Evolutionary conservation across 2,888 invertebrate species (phyloP), one percentile per base, ranked within the genome.

Genomic region (Seira musarum): DNA sequence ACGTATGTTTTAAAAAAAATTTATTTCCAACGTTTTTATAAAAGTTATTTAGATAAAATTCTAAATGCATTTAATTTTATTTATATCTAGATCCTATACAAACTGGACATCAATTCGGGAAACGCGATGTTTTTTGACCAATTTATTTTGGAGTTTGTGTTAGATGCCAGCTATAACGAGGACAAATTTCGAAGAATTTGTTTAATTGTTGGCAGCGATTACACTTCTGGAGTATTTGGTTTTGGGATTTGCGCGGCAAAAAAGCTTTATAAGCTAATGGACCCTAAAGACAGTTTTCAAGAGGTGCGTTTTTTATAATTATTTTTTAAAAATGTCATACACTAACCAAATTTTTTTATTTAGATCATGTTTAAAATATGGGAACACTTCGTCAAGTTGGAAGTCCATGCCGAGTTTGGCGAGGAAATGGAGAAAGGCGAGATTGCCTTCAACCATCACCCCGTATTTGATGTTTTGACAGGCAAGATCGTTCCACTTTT

Each of bases 1-100:
- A 94, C 91, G 96, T 96, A 88, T 85, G 87, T 66, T 1, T 30
- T 66, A 60, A 17, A 63, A 63, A n/a, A n/a, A n/a, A n/a, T n/a
- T n/a, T n/a, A n/a, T n/a, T n/a, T n/a, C n/a, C n/a, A n/a, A n/a
- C n/a, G n/a, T n/a, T n/a, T n/a, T n/a, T n/a, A n/a, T n/a, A n/a
- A n/a, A n/a, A n/a, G n/a, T n/a, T n/a, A n/a, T n/a, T n/a, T n/a
- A n/a, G n/a, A n/a, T n/a, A n/a, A n/a, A n/a, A 13, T 63, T 17
- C 5, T 6, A 64, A 19, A 15, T 19, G 21, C 22, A 64, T 22
- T 25, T 15, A 25, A 25, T 22, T 10, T 17, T 64, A 25, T 1
- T 15, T 64, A 17, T 24, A 17, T 64, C 2, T 17, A 66, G 66
- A 66, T 66, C 2, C 40, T 66, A 40, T 66, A 40, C 30, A 66